These are phyloP conservation scores for Talpa occidentalis DNA, from an alignment of 2,113 vertebrate species.

Conservation along the genomic window DNA sequence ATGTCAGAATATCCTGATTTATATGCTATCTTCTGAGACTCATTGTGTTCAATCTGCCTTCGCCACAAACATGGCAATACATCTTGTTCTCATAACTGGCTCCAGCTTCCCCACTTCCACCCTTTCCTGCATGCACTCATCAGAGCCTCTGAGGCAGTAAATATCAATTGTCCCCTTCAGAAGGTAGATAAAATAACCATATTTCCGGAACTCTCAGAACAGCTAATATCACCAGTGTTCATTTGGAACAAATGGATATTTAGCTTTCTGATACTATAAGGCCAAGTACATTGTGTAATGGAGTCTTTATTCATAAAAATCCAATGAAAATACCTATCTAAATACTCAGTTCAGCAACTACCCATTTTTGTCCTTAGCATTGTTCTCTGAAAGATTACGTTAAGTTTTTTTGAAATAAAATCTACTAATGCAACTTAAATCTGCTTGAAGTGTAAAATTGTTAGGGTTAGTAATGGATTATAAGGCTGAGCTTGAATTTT, in stretches of 20 bases:
- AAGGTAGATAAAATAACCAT: slow-evolving; percentile 33
- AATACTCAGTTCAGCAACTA: slow-evolving; percentile 46
- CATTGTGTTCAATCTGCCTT: slow-evolving; percentile 64
- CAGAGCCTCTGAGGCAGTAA: slow-evolving; percentile 60
- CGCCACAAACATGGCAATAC: slow-evolving; percentile 65
- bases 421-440: slow-evolving; percentile 41
- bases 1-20: slow-evolving; percentile 78
- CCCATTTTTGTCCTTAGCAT: neutral
- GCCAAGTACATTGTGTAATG: slow-evolving; percentile 42
- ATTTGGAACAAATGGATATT: slow-evolving; percentile 71
- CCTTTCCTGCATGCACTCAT: neutral
- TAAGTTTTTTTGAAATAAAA: slow-evolving; percentile 62
- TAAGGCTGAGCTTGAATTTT: slow-evolving; percentile 14
- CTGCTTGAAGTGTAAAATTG: slow-evolving; percentile 38
- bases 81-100: slow-evolving; percentile 69
- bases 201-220: slow-evolving; percentile 50
- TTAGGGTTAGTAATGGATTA: neutral
- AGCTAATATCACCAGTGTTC: slow-evolving; percentile 15
- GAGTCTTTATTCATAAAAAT: slow-evolving; percentile 48
- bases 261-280: slow-evolving; percentile 19
- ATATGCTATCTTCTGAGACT: slow-evolving; percentile 68
- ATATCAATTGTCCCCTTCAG: slow-evolving; percentile 42
- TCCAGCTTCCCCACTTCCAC: neutral
- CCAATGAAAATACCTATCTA: slow-evolving; percentile 53
- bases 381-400: slow-evolving; percentile 50